Conservation (phyloP, 2,888 invertebrate genomes). For the Brachynemurus nebulosus region DNA sequence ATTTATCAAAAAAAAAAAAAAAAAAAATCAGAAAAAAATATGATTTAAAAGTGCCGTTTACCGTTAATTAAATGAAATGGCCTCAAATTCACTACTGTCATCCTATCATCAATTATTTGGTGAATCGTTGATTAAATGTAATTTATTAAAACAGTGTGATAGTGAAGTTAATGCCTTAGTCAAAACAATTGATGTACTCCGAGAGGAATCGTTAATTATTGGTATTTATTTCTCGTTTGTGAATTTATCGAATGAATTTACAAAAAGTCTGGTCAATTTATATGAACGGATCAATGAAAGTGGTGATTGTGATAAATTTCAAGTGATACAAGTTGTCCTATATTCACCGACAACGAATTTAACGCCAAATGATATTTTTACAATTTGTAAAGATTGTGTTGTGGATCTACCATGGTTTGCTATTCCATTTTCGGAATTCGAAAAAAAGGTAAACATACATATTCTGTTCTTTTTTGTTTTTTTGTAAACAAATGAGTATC, state of each 20-base stretch:
- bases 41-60: too few species aligned
- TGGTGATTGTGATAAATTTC: constrained; percentile 34
- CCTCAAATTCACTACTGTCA: neutral
- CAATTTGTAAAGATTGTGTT: constrained; percentile 46
- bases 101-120: neutral
- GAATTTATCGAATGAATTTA: constrained; percentile 55
- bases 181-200: constrained; percentile 30
- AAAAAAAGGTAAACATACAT: constrained; percentile 44
- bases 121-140: neutral
- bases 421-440: constrained; percentile 53
- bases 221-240: constrained; percentile 59
- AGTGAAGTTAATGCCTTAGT: neutral
- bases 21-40: neutral
- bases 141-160: neutral
- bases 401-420: constrained; percentile 56
- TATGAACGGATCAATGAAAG: constrained; percentile 31
- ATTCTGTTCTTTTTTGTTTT: neutral
- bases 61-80: too few species aligned
- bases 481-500: neutral
- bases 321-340: constrained; percentile 52
- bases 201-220: constrained; percentile 37
- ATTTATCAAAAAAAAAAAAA: neutral
- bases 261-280: constrained; percentile 45
- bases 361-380: constrained; percentile 38
- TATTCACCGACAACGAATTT: constrained; percentile 47